phyloP scores from a whole-genome alignment of 2,113 vertebrate species.

The Poeciliopsis retropinna region DNA sequence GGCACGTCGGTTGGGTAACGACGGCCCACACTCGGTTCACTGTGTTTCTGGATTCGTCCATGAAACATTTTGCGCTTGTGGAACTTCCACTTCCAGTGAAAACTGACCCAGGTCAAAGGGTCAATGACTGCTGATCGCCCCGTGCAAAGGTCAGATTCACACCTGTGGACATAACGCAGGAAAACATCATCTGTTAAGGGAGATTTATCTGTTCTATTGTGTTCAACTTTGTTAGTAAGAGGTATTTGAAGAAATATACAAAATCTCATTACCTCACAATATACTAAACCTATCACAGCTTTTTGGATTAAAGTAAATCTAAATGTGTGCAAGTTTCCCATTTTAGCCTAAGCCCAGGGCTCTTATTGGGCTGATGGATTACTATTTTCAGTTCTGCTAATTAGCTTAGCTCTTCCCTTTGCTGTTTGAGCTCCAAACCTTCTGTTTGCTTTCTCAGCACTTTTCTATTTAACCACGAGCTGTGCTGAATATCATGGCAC shows the following conservation, averaged over 20 bases:
- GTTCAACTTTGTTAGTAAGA: background rate
- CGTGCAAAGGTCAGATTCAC: background rate
- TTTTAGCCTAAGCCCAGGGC: slow-evolving; percentile 24
- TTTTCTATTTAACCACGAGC: slow-evolving; percentile 5
- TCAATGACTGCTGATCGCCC: background rate
- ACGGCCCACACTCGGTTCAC: slow-evolving; percentile 24
- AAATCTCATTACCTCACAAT: background rate
- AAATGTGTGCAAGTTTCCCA: slow-evolving; percentile 34
- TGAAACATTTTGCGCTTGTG: slow-evolving; percentile 16
- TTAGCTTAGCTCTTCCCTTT: slow-evolving; percentile 52
- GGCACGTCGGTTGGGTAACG: slow-evolving; percentile 24
- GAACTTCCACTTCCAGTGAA: slow-evolving; percentile 8
- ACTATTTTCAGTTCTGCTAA: slow-evolving; percentile 51
- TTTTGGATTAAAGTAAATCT: slow-evolving; percentile 1
- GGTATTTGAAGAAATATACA: background rate
- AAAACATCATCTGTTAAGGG: background rate
- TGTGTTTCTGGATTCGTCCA: slow-evolving; percentile 9
- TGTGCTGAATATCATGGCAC: background rate
- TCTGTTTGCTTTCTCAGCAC: slow-evolving; percentile 39
- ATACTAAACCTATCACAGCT: background rate
- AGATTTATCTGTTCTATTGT: background rate
- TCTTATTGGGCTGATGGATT: slow-evolving; percentile 39
- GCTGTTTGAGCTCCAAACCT: slow-evolving; percentile 23
- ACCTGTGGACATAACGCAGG: background rate
- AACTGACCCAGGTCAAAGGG: slow-evolving; percentile 2